Evolutionary conservation across 2,113 vertebrate species (phyloP), one percentile per base, ranked within the genome.

Genomic region (Eupsittula cactorum): DNA sequence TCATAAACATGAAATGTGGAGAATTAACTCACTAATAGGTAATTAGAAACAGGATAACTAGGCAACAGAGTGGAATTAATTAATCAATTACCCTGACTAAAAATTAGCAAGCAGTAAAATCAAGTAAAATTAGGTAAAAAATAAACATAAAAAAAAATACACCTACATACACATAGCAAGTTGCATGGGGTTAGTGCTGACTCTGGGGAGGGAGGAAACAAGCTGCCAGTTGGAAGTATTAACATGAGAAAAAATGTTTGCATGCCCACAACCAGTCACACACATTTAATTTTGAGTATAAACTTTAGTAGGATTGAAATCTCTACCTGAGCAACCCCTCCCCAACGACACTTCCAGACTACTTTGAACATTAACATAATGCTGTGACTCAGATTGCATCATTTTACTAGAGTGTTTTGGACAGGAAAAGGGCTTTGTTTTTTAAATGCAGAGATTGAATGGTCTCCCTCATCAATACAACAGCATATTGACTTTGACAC

Each of bases 91-190:
- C 25, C 21, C 68, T 20, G 15, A 67, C 39, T 50, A 27, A 88
- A 94, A 94, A 78, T 27, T 11, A 87, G 44, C 5, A 6, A 82
- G 37, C 8, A 64, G 60, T 46, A 69, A 96, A 73, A 91, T 74
- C 16, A 57, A 81, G 11, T 16, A 39, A 71, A 75, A 78, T 59
- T 37, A 80, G 81, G 31, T 35, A 35, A 52, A 35, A 52, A 47
- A 31, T 1, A 20, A 41, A 41, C 44, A 6, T 23, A 31, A 2
- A 27, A 15, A 17, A 16, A 11, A 28, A 28, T 16, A 18, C 29
- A n/a, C 35, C 20, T 59, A 59, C 33, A 59, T 35, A 35, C 33
- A 35, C 57, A 35, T 7, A 73, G 16, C 9, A 60, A 73, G 64
- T 77, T 44, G 27, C 31, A 33, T 3, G 23, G 42, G 4, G 13